Percentiles rank a stretch among this genome's conserved stretches.
phyloP scores from a whole-genome alignment of 2,888 invertebrate genomes.

The Chromoteleia sp. region DNA sequence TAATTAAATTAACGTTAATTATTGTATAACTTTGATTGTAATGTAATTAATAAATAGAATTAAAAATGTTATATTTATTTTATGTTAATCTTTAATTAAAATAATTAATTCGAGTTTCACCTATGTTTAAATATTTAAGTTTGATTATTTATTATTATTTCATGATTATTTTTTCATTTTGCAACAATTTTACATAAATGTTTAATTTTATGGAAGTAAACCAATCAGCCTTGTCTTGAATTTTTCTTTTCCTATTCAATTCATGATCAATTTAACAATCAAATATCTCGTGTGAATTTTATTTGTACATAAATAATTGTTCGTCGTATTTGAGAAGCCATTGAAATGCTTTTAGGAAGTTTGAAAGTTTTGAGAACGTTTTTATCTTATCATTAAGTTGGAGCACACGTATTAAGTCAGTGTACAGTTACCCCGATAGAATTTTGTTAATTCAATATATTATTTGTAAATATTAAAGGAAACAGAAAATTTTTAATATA shows the following conservation, averaged over 20 bases:
- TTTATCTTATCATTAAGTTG: slow-evolving; percentile 40
- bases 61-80: no score
- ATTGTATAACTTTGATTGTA: no score
- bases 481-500: background rate
- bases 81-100: no score
- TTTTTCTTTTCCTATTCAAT: background rate
- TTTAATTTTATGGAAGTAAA: background rate
- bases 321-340: background rate
- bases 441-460: slow-evolving; percentile 12
- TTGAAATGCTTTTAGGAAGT: slow-evolving; percentile 10
- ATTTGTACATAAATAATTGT: background rate
- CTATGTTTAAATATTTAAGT: no score
- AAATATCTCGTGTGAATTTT: slow-evolving; percentile 4
- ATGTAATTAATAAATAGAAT: no score
- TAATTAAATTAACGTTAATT: no score
- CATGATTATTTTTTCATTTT: no score
- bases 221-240: no score
- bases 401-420: background rate
- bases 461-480: background rate
- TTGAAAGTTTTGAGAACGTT: slow-evolving; percentile 21
- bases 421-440: slow-evolving; percentile 9
- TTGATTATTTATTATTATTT: no score
- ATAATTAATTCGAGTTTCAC: no score
- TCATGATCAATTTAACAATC: slow-evolving; percentile 1
- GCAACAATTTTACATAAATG: background rate